Base-by-base conservation (phyloP, 2,888 invertebrate genomes). In the Acanthosepion pharaonis region DNA sequence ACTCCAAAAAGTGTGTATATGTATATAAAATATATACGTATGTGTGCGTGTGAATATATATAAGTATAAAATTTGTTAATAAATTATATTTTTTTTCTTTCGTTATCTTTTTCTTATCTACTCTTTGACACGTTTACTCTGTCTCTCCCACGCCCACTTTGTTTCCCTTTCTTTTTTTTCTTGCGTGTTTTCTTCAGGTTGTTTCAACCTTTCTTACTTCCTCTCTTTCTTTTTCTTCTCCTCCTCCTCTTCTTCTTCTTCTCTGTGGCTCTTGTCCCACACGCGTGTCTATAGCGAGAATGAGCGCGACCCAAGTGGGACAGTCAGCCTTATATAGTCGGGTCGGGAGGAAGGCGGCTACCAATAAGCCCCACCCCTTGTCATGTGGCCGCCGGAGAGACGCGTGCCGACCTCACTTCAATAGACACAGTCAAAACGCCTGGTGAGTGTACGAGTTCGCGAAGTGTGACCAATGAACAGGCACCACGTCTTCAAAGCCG, bases 251-350 rank as follows among this genome's bases (percentile, higher is more conserved):
- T 20, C 20, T 59, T 94, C 11, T 9, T 1, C 48, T 33, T 94
- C 94, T 94, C 59, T 64, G 49, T 51, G 18, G 51, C 93, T 51
- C 51, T 48, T 49, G 92, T 49, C 48, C 93, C 53, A n/a, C n/a
- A 18, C 93, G 78, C 78, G 78, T 78, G 78, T n/a, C 78, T 78
- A n/a, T 9, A 78, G 78, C 78, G n/a, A 78, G 78, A 78, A 78
- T 78, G 78, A 78, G 78, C 78, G n/a, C 78, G 78, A 33, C 78
- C 78, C 78, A 78, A 78, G n/a, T 78, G n/a, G 93, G 93, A 93
- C n/a, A 93, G 51, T 93, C 53, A 28, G 28, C 93, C 53, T 51
- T 93, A 49, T 42, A 92, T 92, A 48, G 51, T 92, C 78, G 78
- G n/a, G 78, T 78, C 11, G 78, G n/a, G 11, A 78, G n/a, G n/a